Percentiles rank a stretch among this genome's conserved stretches.
Conservation (phyloP, 2,113 vertebrate species). For the Macheiramphus alcinus region DNA sequence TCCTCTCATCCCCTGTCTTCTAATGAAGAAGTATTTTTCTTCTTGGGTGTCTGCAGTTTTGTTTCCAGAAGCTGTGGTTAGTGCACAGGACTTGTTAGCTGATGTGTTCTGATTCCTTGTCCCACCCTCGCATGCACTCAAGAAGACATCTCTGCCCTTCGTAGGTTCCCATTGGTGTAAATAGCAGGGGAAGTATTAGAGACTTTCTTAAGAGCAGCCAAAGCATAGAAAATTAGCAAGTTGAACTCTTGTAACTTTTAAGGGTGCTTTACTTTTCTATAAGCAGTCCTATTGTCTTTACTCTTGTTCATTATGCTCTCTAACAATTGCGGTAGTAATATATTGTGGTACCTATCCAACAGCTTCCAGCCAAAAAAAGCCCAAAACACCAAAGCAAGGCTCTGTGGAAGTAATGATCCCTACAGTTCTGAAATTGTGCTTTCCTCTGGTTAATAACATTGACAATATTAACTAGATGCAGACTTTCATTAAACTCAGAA, state of each 20-base stretch:
- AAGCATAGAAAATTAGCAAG: background rate
- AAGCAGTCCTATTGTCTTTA: background rate
- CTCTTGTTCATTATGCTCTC: background rate
- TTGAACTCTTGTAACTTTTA: background rate
- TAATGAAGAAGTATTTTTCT: background rate
- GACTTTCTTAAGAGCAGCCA: background rate
- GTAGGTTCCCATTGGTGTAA: background rate
- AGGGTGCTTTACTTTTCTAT: background rate
- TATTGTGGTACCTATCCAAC: background rate
- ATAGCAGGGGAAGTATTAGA: background rate
- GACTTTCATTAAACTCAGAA: conserved; percentile 28
- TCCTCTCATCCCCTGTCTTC: background rate
- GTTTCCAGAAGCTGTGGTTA: background rate
- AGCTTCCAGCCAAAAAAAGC: background rate
- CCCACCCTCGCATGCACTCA: background rate
- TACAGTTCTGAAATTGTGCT: background rate
- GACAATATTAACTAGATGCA: conserved; percentile 17
- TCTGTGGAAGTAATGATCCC: conserved; percentile 2
- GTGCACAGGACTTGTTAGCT: background rate
- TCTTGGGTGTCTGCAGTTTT: background rate
- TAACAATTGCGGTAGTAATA: background rate
- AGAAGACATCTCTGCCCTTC: background rate
- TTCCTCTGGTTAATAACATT: conserved; percentile 27
- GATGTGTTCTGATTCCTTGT: background rate
- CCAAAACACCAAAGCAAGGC: background rate